Evolutionary conservation across 2,113 vertebrate species (phyloP), one percentile per base, ranked within the genome.

Genomic region (Callocephalon fimbriatum): DNA sequence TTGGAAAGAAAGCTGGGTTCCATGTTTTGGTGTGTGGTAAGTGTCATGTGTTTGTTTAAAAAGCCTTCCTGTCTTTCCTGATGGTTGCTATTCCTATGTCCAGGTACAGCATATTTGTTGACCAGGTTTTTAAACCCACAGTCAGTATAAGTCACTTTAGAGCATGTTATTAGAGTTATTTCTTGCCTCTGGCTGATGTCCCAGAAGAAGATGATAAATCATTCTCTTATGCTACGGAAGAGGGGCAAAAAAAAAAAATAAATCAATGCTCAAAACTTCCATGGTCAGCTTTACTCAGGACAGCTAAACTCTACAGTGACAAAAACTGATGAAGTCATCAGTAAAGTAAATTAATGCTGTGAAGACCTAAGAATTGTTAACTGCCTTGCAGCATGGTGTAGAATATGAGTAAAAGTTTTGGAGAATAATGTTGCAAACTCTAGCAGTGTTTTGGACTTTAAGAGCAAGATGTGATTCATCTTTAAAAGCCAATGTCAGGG

Each of bases 231-330:
- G 29, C 53, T 85, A 61, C 63, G 88, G 67, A 94, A 62, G 10
- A 19, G 19, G 0, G 6, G 2, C 16, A 44, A 2, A 26, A 51
- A 84, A 90, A 89, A 86, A 90, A 84, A 78, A 94, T 38, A 88
- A 94, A 97, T 90, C 67, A 42, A 92, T 95, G 68, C 42, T 88
- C 62, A 63, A 80, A 97, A 93, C 73, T 82, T 96, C 91, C n/a
- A n/a, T 14, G 93, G 93, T 96, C 95, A 96, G 93, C 93, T 95
- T 95, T 96, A 81, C 88, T 32, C 9, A 89, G 95, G 61, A 90
- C 37, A 40, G 37, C 58, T 80, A 80, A 91, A 94, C 63, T 93
- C 61, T 26, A 47, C 12, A 59, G 63, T 88, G 93, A 91, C 91
- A 73, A 88, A 93, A 78, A 58, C 77, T 95, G 93, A 93, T 84